Conservation (phyloP, 2,113 vertebrate genomes). For the Heteronetta atricapilla region DNA sequence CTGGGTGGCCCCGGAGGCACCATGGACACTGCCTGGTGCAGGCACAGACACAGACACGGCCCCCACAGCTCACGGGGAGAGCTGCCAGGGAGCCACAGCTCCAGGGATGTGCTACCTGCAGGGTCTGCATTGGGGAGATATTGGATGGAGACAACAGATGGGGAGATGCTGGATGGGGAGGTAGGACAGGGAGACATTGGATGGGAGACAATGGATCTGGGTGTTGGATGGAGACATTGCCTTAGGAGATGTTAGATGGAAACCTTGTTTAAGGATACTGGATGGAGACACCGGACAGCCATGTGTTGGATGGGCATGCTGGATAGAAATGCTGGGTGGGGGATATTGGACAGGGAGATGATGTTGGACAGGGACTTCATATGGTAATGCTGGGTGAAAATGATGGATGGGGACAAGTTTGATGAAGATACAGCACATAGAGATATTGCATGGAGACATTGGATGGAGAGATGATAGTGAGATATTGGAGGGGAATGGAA, state of each 20-base stretch:
- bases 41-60: background rate
- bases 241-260: background rate
- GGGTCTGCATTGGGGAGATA: accelerated
- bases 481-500: no score
- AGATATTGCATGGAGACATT: no score
- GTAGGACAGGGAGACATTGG: background rate
- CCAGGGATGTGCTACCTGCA: accelerated
- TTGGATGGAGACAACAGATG: accelerated
- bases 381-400: no score
- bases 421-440: no score
- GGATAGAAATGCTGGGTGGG: no score
- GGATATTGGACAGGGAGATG: no score
- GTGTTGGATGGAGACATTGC: background rate
- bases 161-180: background rate
- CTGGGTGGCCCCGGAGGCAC: background rate
- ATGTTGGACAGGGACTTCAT: no score
- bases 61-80: background rate
- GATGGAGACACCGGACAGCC: no score
- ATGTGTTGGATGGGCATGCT: background rate
- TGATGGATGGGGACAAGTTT: no score
- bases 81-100: background rate
- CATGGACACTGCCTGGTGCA: accelerated
- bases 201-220: background rate
- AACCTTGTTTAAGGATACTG: no score
- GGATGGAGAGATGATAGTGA: background rate